Base-by-base conservation (phyloP, 2,113 vertebrate species). In the Montifringilla adamsi region DNA sequence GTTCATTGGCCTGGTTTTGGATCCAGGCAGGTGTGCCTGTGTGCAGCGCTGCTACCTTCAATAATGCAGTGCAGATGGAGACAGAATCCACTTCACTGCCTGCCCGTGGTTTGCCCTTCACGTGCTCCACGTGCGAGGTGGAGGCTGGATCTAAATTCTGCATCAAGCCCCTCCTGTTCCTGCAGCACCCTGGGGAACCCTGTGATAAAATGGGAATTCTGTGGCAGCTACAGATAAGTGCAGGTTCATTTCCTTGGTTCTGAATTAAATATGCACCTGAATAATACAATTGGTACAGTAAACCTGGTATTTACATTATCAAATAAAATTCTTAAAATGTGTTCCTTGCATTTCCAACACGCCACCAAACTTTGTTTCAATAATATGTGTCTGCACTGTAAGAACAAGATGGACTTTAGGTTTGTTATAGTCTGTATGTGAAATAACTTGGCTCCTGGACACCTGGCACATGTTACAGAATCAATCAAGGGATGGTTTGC, bases 201-300 rank as follows among this genome's bases (percentile, higher is more conserved):
- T 77, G 55, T 83, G 63, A 50, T 87, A 77, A 94, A 94, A 89
- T 91, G 82, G 91, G 84, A 93, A 46, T 85, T 84, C 87, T 80
- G 52, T 88, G 76, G 60, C 85, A 90, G 85, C 90, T 84, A 79
- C 92, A 96, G 95, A 84, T 86, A 90, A 90, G 67, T 78, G 96
- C 83, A 92, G 77, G 93, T 93, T 94, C 76, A 58, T 64, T 92
- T 93, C 64, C 62, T 92, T 96, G 84, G 82, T 89, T 86, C 56
- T 86, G 82, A 94, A 96, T 95, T 94, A 94, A 97, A 93, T 96
- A 95, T 87, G 79, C 78, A 95, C 85, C 86, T 92, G 68, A 96
- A 84, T 91, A 96, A 97, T 92, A 94, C 72, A 97, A 90, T 86
- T 67, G 75, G 33, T 67, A 41, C 64, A 60, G 68, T 83, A 90